Evolutionary conservation across 2,888 invertebrate species (phyloP).

Genomic region (Habrosyne pyritoides): DNA sequence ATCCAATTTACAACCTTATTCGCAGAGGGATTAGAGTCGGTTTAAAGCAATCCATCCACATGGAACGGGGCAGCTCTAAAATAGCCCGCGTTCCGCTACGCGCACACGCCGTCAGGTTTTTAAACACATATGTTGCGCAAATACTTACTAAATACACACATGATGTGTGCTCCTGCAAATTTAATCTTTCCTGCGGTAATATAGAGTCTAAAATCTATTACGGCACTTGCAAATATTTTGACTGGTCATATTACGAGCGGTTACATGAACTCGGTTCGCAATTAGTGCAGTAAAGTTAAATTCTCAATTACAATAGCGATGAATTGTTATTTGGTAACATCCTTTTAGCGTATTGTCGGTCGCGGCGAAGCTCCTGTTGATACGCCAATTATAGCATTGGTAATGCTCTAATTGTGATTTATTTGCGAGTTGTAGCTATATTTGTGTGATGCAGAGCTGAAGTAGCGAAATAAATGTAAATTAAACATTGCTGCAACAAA

Average conservation of each 20-base stretch:
- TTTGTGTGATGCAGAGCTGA: background rate
- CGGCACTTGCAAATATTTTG: constrained; percentile 17
- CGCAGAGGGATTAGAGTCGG: background rate
- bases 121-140: constrained; percentile 45
- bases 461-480: no score
- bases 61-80: background rate
- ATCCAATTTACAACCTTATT: background rate
- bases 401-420: constrained; percentile 1
- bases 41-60: background rate
- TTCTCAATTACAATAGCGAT: constrained; percentile 56
- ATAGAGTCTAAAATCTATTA: constrained; percentile 20
- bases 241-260: constrained; percentile 16
- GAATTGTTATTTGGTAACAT: constrained; percentile 58
- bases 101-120: constrained; percentile 34
- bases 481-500: no score
- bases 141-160: constrained; percentile 19
- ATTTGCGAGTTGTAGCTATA: background rate
- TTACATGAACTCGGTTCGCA: constrained; percentile 47
- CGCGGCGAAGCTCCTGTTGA: background rate
- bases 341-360: constrained; percentile 27
- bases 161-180: constrained; percentile 12
- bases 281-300: constrained; percentile 39
- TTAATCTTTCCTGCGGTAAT: constrained; percentile 17
- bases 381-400: constrained; percentile 1
- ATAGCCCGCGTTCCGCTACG: constrained; percentile 42